Evolutionary conservation across 2,888 invertebrate species (phyloP), one percentile per base, ranked within the genome.

Genomic region (Argyresthia albistria): DNA sequence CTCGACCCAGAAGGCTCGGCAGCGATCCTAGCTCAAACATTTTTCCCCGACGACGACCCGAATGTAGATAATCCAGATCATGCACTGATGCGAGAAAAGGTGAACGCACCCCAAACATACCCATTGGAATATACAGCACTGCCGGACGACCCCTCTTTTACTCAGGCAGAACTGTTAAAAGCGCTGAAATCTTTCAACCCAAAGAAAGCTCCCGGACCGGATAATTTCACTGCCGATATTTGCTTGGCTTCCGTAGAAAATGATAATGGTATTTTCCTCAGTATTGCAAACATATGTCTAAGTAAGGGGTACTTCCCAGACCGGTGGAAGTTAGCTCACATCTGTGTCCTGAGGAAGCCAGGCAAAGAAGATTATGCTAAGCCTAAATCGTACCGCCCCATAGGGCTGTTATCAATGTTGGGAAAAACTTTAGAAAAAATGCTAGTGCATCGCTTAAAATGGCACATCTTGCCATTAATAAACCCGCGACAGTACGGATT

Each of bases 291-390:
- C 51, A 25, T 15, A 1, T 55, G 51, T 39, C 48, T 55, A n/a
- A n/a, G n/a, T 25, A 6, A 35, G n/a, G 14, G n/a, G 10, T 35
- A 45, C 9, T 58, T 60, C 37, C 58, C 58, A 6, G 8, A 14
- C 11, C 1, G 9, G 0, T 60, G 58, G 59, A 57, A 59, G 47
- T 9, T 14, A 1, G 55, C 56, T 0, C n/a, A 37, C 16, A 1
- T 55, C 59, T 3, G 43, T 35, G 12, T 54, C 6, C 53, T 60
- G 0, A 51, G 53, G 8, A 60, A 60, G 25, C 50, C 56, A 1
- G 54, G 48, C 0, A 56, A 53, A 43, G 50, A 50, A 1, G 15
- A 46, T 14, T 56, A 56, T 43, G 45, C 12, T 2, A 14, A 9
- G 0, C 51, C 56, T 3, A 54, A 54, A n/a, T 50, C 56, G 1